phyloP scores from a whole-genome alignment of 2,797 vertebrate genomes.

The Capromys pilorides region DNA sequence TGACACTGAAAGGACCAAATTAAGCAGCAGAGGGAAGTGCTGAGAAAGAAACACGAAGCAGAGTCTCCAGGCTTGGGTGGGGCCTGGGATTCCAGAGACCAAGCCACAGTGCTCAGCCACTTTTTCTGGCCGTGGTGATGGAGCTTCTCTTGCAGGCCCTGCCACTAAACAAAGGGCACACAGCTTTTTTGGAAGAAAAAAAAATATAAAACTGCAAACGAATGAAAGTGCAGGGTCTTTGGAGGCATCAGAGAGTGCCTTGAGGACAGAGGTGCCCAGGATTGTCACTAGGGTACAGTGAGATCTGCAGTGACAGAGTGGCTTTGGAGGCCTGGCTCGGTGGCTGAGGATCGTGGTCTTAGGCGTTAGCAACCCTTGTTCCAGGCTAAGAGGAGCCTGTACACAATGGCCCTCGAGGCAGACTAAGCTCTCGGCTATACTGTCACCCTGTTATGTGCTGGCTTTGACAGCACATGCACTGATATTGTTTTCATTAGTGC shows the following conservation, averaged over 20 bases:
- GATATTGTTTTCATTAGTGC: neutral
- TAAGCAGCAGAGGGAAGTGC: neutral
- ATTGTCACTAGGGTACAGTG: neutral
- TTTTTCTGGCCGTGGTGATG: neutral
- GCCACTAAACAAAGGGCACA: neutral
- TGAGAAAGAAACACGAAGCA: neutral
- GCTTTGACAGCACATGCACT: neutral
- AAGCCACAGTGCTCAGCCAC: neutral
- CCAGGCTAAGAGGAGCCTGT: no score
- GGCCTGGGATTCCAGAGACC: neutral
- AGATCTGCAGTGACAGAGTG: accelerated
- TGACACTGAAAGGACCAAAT: neutral
- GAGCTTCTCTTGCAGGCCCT: neutral
- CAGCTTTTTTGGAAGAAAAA: neutral
- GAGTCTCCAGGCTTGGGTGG: neutral
- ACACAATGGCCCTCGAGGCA: accelerated
- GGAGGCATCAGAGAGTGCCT: no score
- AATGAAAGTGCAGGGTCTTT: neutral
- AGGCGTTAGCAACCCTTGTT: no score
- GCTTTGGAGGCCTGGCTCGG: neutral
- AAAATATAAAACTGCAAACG: neutral
- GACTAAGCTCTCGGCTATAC: no score
- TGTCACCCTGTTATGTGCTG: no score
- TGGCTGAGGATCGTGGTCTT: neutral
- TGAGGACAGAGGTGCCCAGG: accelerated